These are phyloP conservation scores for Pseudococcus viburni DNA, from an alignment of 2,888 invertebrate species.

Conservation along the genomic window DNA sequence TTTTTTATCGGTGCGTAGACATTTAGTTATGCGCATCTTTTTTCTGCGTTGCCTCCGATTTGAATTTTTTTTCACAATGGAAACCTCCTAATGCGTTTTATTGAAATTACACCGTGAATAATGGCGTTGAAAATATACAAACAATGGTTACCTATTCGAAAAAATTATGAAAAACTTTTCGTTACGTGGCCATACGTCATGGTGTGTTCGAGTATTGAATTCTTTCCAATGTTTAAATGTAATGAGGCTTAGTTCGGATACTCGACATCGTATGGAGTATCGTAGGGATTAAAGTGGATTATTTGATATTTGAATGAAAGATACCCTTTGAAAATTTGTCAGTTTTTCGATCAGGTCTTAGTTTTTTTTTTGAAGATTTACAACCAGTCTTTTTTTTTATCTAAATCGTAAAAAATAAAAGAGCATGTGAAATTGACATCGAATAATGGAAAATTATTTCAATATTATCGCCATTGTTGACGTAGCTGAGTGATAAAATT, in stretches of 20 bases:
- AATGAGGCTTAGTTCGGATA: background rate
- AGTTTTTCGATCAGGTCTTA: background rate
- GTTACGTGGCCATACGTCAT: background rate
- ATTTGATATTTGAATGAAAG: background rate
- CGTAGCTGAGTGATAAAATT: background rate
- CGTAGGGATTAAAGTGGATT: background rate
- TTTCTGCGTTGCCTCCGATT: background rate
- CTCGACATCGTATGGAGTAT: background rate
- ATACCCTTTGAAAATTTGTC: background rate
- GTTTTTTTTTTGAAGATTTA: background rate
- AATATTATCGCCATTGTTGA: conserved; percentile 23
- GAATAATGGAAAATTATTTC: background rate
- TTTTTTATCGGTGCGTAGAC: background rate
- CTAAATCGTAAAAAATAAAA: background rate
- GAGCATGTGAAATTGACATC: background rate
- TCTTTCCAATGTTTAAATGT: background rate
- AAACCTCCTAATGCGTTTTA: background rate
- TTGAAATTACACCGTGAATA: background rate
- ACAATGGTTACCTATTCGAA: background rate
- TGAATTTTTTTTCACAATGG: background rate
- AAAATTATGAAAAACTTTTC: background rate
- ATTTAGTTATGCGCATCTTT: background rate
- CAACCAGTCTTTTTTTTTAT: background rate
- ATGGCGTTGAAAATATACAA: background rate
- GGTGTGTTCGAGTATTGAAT: background rate